A percentile compares a stretch with the other conserved stretches of the same genome.
These are phyloP conservation scores for Perognathus longimembris DNA, from an alignment of 2,113 vertebrate species.

Conservation along the genomic window DNA sequence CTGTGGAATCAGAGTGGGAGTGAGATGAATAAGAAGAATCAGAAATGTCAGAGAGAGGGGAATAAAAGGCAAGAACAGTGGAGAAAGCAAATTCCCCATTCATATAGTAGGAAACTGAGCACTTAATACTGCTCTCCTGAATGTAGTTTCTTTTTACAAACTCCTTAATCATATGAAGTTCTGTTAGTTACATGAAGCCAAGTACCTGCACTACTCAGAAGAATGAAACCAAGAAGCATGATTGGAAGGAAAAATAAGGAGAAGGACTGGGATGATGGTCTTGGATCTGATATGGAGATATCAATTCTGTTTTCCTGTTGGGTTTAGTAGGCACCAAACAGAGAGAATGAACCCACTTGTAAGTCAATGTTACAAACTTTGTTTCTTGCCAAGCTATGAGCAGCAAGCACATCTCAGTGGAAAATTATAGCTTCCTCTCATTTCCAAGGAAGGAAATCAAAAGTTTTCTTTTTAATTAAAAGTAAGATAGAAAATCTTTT, in stretches of 20 bases:
- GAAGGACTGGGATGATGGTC: background rate
- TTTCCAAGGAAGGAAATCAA: background rate
- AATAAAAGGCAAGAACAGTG: background rate
- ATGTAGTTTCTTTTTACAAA: background rate
- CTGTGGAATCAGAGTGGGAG: background rate
- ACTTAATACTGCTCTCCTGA: background rate
- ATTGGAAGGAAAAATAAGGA: background rate
- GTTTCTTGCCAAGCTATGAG: no score
- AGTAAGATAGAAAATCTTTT: background rate
- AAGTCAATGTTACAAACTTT: background rate
- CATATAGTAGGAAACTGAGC: background rate
- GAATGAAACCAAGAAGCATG: background rate
- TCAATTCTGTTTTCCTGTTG: background rate
- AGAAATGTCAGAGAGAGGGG: background rate
- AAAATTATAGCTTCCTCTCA: background rate
- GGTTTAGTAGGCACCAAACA: background rate
- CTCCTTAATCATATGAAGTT: background rate
- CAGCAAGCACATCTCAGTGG: background rate
- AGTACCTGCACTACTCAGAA: background rate
- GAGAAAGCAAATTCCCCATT: background rate
- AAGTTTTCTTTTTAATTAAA: slow-evolving; percentile 1
- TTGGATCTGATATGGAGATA: background rate
- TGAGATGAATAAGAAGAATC: background rate
- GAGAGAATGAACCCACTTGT: background rate
- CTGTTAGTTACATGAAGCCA: background rate